These are phyloP conservation scores for Eclectus roratus DNA, from an alignment of 2,113 vertebrate species.

Conservation along the genomic window DNA sequence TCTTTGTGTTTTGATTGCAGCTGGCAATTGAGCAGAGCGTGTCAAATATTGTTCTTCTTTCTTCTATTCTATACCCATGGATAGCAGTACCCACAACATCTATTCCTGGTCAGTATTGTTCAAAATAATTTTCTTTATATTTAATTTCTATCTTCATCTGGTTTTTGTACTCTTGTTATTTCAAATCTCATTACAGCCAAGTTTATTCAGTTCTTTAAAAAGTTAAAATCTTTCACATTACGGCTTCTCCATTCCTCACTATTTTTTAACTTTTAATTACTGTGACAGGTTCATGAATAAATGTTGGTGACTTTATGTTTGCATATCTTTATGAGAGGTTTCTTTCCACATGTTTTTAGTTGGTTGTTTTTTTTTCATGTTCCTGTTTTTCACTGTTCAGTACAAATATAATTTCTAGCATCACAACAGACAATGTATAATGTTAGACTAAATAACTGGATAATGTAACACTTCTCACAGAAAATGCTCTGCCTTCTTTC, in stretches of 20 bases:
- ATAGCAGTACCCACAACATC: not conserved
- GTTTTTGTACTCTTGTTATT: not conserved
- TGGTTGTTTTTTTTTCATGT: not conserved
- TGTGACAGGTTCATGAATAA: not conserved
- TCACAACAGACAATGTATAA: not conserved
- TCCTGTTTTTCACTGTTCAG: not conserved
- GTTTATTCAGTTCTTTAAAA: not conserved
- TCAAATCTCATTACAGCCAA: not conserved
- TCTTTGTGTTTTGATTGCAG: not conserved
- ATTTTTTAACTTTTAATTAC: not conserved
- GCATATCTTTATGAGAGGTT: not conserved
- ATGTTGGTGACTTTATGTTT: not conserved
- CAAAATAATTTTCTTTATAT: not conserved
- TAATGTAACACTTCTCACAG: not conserved
- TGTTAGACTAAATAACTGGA: not conserved
- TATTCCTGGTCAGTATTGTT: not conserved
- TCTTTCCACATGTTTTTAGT: not conserved
- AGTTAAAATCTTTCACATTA: not conserved
- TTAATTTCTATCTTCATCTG: not conserved
- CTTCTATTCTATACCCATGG: not conserved
- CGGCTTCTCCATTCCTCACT: not conserved
- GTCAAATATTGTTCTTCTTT: not conserved
- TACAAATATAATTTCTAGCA: not conserved
- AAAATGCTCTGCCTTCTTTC: not conserved
- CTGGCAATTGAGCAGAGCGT: not conserved